A percentile compares a stretch with the other conserved stretches of the same genome.
Conservation (phyloP, 2,797 vertebrate species). For the Thamnophis elegans region DNA sequence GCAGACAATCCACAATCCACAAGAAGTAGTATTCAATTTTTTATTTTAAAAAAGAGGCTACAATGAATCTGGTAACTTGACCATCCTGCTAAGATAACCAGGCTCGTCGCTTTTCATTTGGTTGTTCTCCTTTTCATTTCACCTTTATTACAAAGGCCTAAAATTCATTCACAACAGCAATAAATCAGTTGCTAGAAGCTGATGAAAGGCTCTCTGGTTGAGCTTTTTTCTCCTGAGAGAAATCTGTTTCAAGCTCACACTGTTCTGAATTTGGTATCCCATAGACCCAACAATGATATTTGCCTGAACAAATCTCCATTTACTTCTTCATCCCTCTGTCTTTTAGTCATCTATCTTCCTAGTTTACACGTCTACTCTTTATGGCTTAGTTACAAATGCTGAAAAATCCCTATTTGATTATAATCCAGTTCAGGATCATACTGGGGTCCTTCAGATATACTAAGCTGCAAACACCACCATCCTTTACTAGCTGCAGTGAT, state of each 20-base stretch:
- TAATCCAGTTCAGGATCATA: neutral
- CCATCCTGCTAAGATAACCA: conserved; percentile 52
- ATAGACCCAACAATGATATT: neutral
- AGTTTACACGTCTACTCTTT: neutral
- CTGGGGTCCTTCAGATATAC: neutral
- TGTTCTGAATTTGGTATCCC: conserved; percentile 11
- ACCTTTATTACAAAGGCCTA: neutral
- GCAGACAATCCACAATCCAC: neutral
- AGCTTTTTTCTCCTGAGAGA: neutral
- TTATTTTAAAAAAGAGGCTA: conserved; percentile 42
- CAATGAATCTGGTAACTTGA: conserved; percentile 28
- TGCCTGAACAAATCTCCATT: neutral
- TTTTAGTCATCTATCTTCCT: neutral
- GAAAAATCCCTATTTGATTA: fast-evolving
- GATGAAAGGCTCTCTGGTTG: conserved; percentile 43
- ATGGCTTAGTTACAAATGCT: neutral
- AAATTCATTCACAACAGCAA: conserved; percentile 3
- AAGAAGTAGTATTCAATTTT: conserved; percentile 26
- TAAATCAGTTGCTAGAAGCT: conserved; percentile 53
- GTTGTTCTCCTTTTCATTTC: conserved; percentile 25
- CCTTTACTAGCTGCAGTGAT: neutral
- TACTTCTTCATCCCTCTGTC: neutral
- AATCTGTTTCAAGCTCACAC: conserved; percentile 8
- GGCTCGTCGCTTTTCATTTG: conserved; percentile 4
- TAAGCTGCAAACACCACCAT: neutral